A percentile compares a stretch with the other conserved stretches of the same genome.
Conservation (phyloP, 2,797 vertebrate genomes). For the Sternotherus odoratus region DNA sequence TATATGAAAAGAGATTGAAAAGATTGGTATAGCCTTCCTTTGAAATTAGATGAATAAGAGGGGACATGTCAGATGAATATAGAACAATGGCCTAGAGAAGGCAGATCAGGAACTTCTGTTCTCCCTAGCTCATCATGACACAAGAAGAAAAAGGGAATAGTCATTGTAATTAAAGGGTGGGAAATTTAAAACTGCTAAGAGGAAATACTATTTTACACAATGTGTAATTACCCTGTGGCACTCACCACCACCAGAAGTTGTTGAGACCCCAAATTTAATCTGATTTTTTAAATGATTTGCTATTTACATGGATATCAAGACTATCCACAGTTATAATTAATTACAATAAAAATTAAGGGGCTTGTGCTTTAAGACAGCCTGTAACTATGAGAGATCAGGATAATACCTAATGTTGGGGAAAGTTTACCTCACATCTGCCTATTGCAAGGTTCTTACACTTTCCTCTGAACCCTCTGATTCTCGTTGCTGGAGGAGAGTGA, state of each 20-base stretch:
- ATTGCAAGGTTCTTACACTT: neutral
- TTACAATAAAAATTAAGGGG: neutral
- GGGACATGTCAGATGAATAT: neutral
- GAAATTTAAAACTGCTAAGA: neutral
- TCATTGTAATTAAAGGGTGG: neutral
- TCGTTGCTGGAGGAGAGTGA: neutral
- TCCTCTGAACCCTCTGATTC: neutral
- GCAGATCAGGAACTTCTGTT: neutral
- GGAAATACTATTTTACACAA: neutral
- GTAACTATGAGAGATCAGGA: neutral
- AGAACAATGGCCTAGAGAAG: neutral
- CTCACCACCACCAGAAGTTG: neutral
- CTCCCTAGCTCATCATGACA: neutral
- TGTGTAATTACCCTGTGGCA: neutral
- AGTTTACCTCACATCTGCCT: too few species aligned
- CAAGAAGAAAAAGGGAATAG: neutral
- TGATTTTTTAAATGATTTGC: neutral
- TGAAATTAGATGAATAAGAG: neutral
- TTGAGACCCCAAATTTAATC: neutral
- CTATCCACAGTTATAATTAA: neutral
- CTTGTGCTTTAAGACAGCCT: neutral
- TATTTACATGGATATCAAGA: neutral
- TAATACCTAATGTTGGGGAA: neutral
- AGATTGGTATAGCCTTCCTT: neutral
- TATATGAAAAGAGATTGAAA: neutral